Evolutionary conservation across 2,888 invertebrate species (phyloP), one percentile per base, ranked within the genome.

Genomic region (Caenorhabditis uteleia): DNA sequence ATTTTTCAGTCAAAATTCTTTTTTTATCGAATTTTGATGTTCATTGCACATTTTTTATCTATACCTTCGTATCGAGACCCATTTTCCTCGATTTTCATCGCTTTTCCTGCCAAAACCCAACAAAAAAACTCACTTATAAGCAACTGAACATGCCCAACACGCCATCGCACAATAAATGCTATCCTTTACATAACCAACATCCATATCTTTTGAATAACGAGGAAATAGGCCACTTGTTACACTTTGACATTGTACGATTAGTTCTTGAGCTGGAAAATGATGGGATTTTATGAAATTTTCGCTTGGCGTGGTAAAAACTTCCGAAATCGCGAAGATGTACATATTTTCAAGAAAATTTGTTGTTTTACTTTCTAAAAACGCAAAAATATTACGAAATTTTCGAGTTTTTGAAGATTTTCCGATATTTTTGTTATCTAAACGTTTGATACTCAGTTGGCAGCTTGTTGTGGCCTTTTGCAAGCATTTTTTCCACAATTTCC

Each of bases 81-180:
- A 29, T 23, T n/a, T n/a, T 20, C n/a, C 23, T 25, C 21, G 25
- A 18, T 7, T 21, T 14, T 12, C 29, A n/a, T 14, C 20, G 16
- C 26, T 20, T n/a, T 1, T 10, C 14, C 16, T 14, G 36, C 14
- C 20, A 7, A 16, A 14, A 26, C n/a, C n/a, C n/a, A n/a, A n/a
- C n/a, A n/a, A n/a, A n/a, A n/a, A n/a, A n/a, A 45, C 70, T 81
- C 84, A 90, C 92, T 91, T 90, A 85, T 95, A 98, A 7, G 97
- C 93, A 85, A 95, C 94, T 84, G 94, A 92, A 43, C 97, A 87
- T 72, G 94, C 91, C 97, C 97, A 98, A 27, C 95, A 89, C 4
- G 95, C 91, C 62, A 92, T 89, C 21, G 95, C 94, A 88, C 95
- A 95, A 84, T 97, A 98, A 74, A 97, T 90, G 85, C 94, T 95